These are phyloP conservation scores for Leptodirus hochenwartii DNA, from an alignment of 2,888 invertebrate genomes.

Conservation along the genomic window DNA sequence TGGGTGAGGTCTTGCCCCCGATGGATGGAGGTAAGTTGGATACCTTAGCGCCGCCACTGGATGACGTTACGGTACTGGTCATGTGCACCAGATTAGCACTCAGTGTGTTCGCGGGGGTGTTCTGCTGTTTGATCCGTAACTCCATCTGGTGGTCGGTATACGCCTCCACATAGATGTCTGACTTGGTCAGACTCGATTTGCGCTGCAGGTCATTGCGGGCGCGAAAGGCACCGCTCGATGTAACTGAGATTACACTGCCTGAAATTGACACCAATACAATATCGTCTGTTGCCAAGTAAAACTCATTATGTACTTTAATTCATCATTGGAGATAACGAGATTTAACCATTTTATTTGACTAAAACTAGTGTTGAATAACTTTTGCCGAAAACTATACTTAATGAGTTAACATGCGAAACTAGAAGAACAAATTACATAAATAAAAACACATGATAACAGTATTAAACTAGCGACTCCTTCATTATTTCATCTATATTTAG, in stretches of 20 bases:
- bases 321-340: no score
- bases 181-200: constrained; percentile 42
- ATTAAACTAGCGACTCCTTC: no score
- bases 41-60: constrained; percentile 17
- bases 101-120: constrained; percentile 12
- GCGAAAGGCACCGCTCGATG: constrained; percentile 47
- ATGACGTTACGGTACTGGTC: constrained; percentile 12
- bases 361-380: no score
- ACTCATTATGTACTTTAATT: no score
- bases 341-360: no score
- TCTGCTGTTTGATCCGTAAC: constrained; percentile 10
- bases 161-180: constrained; percentile 38
- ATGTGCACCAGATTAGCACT: constrained; percentile 21
- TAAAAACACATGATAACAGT: no score
- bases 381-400: no score
- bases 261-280: no score
- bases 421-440: no score
- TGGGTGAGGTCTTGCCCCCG: constrained; percentile 23
- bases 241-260: constrained; percentile 49
- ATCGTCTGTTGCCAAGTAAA: no score
- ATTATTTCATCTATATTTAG: no score
- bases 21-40: constrained; percentile 21
- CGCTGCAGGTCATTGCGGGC: constrained; percentile 10
- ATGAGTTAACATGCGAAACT: no score
- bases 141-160: constrained; percentile 27